Conservation (phyloP, 2,888 invertebrate species). For the Cinara cedri region DNA sequence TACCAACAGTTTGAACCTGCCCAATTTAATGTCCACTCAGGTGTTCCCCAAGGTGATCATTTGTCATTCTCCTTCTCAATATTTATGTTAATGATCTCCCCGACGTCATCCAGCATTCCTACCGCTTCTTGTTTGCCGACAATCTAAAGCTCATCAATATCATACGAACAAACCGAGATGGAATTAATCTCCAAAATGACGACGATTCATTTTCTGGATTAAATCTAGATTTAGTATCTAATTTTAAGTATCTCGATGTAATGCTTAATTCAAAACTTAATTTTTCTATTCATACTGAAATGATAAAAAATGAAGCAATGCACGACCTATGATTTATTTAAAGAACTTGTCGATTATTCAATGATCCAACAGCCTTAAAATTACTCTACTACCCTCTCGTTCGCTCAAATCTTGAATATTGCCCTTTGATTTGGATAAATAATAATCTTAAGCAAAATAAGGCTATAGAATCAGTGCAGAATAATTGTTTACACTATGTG, state of each 20-base stretch:
- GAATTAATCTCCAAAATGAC: too few relatives aligned
- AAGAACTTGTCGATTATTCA: conserved; percentile 3
- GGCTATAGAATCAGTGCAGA: conserved; percentile 2
- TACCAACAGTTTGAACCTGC: too few relatives aligned
- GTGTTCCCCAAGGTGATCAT: too few relatives aligned
- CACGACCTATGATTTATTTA: background rate
- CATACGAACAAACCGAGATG: too few relatives aligned
- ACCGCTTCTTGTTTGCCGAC: too few relatives aligned
- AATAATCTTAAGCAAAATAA: conserved; percentile 1
- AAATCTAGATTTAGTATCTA: background rate
- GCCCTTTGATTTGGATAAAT: background rate
- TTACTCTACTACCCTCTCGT: background rate
- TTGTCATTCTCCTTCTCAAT: too few relatives aligned
- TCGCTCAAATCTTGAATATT: conserved; percentile 1
- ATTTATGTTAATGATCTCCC: too few relatives aligned
- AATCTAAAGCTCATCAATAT: too few relatives aligned
- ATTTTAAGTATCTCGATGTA: background rate
- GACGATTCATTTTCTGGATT: too few relatives aligned
- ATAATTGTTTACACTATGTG: conserved; percentile 1
- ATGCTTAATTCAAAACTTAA: conserved; percentile 11
- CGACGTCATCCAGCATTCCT: too few relatives aligned
- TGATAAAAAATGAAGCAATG: conserved; percentile 21
- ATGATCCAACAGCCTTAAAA: background rate
- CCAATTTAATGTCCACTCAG: too few relatives aligned
- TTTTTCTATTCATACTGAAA: conserved; percentile 8